These are phyloP conservation scores for Pseudochromis fuscus DNA, from an alignment of 2,797 vertebrate genomes.

Conservation along the genomic window DNA sequence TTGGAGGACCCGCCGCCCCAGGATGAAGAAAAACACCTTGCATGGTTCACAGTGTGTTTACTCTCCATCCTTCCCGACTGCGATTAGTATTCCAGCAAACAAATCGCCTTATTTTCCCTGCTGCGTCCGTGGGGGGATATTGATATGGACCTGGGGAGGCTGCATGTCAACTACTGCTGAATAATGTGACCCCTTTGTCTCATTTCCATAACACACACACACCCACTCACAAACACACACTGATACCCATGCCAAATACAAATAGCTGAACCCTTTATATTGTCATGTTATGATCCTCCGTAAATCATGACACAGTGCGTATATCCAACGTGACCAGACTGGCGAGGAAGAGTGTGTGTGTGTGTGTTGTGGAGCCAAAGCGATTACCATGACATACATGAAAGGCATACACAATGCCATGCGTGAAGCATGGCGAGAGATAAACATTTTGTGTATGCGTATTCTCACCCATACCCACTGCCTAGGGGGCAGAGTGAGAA, in stretches of 20 bases:
- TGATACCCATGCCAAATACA: slow-evolving; percentile 38
- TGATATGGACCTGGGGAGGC: slow-evolving; percentile 74
- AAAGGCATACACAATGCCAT: slow-evolving; percentile 43
- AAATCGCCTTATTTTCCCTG: slow-evolving; percentile 69
- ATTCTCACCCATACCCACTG: neutral
- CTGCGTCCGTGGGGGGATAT: slow-evolving; percentile 54
- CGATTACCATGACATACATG: slow-evolving; percentile 53
- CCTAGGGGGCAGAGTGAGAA: slow-evolving; percentile 23
- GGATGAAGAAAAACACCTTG: slow-evolving; percentile 49
- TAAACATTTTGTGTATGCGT: slow-evolving; percentile 33
- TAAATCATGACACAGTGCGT: slow-evolving; percentile 40
- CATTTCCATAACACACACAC: slow-evolving; percentile 68
- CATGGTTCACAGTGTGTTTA: slow-evolving; percentile 40
- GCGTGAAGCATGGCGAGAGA: slow-evolving; percentile 37
- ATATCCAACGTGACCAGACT: slow-evolving; percentile 42
- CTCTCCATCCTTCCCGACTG: slow-evolving; percentile 45
- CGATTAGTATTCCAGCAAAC: slow-evolving; percentile 68
- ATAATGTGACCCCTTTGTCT: slow-evolving; percentile 73
- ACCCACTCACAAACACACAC: slow-evolving; percentile 26
- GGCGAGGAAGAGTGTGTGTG: neutral
- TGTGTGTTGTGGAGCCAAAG: slow-evolving; percentile 24
- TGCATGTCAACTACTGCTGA: slow-evolving; percentile 73
- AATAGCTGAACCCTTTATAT: slow-evolving; percentile 49
- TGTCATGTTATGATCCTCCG: slow-evolving; percentile 55
- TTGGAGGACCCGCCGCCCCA: slow-evolving; percentile 30